Evolutionary conservation across 2,113 vertebrate genomes (phyloP).

Genomic region (Podarcis cretensis): DNA sequence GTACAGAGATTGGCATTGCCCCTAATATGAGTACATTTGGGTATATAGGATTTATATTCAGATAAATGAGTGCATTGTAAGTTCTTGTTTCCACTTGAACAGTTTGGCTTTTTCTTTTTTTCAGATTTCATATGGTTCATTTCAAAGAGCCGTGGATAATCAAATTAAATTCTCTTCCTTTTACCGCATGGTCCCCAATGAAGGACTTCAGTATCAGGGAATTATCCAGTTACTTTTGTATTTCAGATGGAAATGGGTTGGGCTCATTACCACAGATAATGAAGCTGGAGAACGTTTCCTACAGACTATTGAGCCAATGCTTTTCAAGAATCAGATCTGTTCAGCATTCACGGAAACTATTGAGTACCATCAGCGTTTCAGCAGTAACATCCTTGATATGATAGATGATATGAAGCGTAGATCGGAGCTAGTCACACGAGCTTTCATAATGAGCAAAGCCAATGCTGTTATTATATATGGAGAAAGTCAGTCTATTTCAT

Average conservation of each 20-base stretch:
- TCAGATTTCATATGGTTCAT: conserved; percentile 8
- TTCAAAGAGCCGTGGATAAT: neutral
- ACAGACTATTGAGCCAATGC: neutral
- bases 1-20: no score
- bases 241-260: neutral
- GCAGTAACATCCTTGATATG: neutral
- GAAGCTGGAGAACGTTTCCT: neutral
- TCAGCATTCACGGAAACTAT: neutral
- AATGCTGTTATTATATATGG: neutral
- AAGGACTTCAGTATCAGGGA: neutral
- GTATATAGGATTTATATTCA: no score
- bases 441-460: neutral
- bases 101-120: neutral
- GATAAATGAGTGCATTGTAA: no score
- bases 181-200: neutral
- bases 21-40: no score
- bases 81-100: neutral
- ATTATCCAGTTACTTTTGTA: neutral
- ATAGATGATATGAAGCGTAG: no score
- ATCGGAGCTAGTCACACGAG: no score
- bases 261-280: neutral
- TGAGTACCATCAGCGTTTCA: no score
- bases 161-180: neutral
- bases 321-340: neutral
- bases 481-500: neutral